Evolutionary conservation across 2,113 vertebrate genomes (phyloP).

Genomic region (Sprattus sprattus): DNA sequence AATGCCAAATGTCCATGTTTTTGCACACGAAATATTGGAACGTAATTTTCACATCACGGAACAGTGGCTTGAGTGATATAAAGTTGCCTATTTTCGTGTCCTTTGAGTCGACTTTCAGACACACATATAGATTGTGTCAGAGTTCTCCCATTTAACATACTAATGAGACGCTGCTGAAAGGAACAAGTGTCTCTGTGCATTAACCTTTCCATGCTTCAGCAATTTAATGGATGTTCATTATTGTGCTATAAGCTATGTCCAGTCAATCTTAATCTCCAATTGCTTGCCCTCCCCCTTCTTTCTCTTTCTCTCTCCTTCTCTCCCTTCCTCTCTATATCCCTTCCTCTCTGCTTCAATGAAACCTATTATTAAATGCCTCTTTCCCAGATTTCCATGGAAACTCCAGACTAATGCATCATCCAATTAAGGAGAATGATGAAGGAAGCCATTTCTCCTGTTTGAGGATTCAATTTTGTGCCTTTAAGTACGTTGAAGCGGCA

Average conservation of each 20-base stretch:
- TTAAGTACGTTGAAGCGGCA: neutral
- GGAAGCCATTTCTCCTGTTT: conserved; percentile 23
- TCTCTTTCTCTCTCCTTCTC: neutral
- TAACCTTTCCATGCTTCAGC: conserved; percentile 38
- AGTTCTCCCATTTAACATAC: conserved; percentile 43
- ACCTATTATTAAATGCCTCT: conserved; percentile 32
- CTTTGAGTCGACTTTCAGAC: neutral
- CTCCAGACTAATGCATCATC: conserved; percentile 24
- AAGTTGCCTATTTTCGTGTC: neutral
- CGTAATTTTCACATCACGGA: neutral
- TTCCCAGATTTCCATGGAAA: conserved; percentile 44
- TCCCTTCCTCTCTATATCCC: neutral
- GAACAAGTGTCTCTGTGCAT: conserved; percentile 25
- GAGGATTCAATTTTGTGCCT: conserved; percentile 25
- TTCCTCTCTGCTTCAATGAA: conserved; percentile 28
- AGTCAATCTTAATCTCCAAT: conserved; percentile 8
- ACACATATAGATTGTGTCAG: conserved; percentile 23
- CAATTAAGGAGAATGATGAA: conserved; percentile 20
- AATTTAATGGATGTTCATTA: conserved; percentile 44
- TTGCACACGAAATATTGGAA: neutral
- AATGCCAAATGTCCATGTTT: neutral
- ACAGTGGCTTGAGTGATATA: neutral
- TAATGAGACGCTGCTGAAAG: conserved; percentile 40
- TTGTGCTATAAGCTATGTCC: conserved; percentile 25
- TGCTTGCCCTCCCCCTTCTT: neutral